A percentile compares a stretch with the other conserved stretches of the same genome.
Conservation (phyloP, 2,797 vertebrate species). For the Oryzias sinensis region DNA sequence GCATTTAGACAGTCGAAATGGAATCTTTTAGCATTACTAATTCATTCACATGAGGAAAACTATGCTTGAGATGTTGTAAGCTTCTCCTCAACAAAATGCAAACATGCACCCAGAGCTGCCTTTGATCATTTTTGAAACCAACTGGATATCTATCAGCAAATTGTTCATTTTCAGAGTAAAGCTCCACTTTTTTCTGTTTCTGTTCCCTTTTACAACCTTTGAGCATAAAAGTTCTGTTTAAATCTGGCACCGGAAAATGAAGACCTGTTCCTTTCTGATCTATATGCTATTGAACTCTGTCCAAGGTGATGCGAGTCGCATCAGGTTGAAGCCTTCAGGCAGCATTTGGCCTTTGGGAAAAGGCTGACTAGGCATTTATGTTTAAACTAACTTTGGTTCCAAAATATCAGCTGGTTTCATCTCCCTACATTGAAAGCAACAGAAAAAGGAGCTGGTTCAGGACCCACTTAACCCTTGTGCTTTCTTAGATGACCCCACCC, state of each 20-base stretch:
- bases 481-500: too few species aligned
- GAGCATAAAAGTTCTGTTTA: conserved; percentile 31
- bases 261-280: conserved; percentile 9
- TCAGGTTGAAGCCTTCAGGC: conserved; percentile 41
- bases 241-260: conserved; percentile 12
- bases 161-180: conserved; percentile 39
- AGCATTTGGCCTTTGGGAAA: conserved; percentile 53
- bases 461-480: conserved; percentile 55
- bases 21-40: conserved; percentile 80
- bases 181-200: conserved; percentile 33
- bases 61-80: conserved; percentile 41
- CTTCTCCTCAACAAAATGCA: conserved; percentile 33
- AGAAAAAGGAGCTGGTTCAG: conserved; percentile 62
- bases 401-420: conserved; percentile 41
- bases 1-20: conserved; percentile 73
- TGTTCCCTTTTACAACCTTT: conserved; percentile 21
- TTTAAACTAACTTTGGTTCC: conserved; percentile 69
- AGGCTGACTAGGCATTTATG: conserved; percentile 70
- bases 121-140: conserved; percentile 26
- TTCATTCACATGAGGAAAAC: conserved; percentile 63
- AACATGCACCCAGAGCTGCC: conserved; percentile 30
- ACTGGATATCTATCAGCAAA: conserved; percentile 40
- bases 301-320: conserved; percentile 47
- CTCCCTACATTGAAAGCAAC: conserved; percentile 21
- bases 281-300: conserved; percentile 35